phyloP scores from a whole-genome alignment of 2,888 invertebrate species.

The Gisinianus flammeolus region DNA sequence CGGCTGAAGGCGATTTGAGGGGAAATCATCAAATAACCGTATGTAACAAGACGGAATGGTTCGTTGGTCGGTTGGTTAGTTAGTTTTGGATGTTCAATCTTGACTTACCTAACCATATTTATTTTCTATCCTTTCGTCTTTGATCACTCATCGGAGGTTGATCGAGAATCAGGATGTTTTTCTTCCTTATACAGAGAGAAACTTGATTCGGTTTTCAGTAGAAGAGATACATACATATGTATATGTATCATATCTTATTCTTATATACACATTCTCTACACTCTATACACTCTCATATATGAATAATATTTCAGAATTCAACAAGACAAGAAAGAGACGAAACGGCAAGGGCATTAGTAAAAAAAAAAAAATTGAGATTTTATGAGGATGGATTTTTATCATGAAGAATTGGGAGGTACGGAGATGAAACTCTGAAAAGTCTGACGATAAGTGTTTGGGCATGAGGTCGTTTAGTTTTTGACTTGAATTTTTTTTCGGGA shows the following conservation, averaged over 20 bases:
- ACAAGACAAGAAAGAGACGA: too few species aligned
- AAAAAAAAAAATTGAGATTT: constrained; percentile 11
- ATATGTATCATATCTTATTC: too few species aligned
- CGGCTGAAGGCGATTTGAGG: neutral
- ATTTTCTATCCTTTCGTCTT: neutral
- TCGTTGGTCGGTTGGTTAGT: neutral
- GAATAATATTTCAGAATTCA: neutral
- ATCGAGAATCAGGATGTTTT: neutral
- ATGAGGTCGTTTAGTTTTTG: constrained; percentile 10
- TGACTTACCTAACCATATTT: neutral
- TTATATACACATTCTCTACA: neutral
- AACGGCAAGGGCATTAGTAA: constrained; percentile 8
- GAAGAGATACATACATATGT: neutral
- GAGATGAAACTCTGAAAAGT: neutral
- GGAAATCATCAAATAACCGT: neutral
- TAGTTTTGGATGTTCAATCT: neutral
- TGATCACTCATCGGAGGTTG: too few species aligned
- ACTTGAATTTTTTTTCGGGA: too few species aligned
- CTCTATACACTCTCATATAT: neutral
- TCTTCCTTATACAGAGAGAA: neutral
- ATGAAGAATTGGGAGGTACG: neutral
- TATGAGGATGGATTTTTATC: constrained; percentile 16
- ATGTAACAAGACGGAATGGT: neutral
- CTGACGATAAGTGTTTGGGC: constrained; percentile 6
- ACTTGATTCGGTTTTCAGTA: neutral